These are phyloP conservation scores for Ictidomys tridecemlineatus DNA, from an alignment of 2,113 vertebrate species.

Conservation along the genomic window DNA sequence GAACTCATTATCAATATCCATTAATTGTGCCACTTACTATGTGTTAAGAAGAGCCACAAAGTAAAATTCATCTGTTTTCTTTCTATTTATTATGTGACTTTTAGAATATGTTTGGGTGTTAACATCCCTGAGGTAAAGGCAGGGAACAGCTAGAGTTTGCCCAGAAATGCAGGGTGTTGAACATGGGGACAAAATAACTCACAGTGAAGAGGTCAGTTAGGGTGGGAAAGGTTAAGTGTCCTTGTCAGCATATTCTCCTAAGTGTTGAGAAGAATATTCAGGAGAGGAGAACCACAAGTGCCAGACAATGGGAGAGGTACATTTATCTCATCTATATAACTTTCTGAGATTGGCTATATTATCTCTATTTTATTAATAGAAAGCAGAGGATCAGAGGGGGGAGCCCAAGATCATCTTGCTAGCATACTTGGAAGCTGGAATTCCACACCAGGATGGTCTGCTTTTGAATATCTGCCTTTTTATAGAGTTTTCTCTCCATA, in stretches of 20 bases:
- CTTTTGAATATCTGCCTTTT: neutral
- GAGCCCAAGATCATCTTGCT: neutral
- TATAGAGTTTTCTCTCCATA: neutral
- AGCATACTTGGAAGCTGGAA: neutral
- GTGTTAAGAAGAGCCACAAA: neutral
- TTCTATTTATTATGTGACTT: neutral
- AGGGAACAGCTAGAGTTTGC: neutral
- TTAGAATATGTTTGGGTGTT: neutral
- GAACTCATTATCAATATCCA: neutral
- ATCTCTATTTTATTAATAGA: constrained; percentile 49
- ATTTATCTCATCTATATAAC: neutral
- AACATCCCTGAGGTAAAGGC: neutral
- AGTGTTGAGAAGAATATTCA: neutral
- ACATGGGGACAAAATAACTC: neutral
- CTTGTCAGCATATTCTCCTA: neutral
- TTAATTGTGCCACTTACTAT: neutral
- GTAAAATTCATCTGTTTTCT: neutral
- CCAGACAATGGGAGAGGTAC: neutral
- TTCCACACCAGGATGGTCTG: neutral
- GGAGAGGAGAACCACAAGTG: neutral
- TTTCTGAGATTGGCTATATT: constrained; percentile 32
- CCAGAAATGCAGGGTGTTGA: neutral
- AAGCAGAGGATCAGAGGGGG: neutral
- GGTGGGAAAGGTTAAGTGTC: neutral
- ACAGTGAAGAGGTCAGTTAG: neutral